phyloP scores from a whole-genome alignment of 2,888 invertebrate species.

The Mimachlamys varia region DNA sequence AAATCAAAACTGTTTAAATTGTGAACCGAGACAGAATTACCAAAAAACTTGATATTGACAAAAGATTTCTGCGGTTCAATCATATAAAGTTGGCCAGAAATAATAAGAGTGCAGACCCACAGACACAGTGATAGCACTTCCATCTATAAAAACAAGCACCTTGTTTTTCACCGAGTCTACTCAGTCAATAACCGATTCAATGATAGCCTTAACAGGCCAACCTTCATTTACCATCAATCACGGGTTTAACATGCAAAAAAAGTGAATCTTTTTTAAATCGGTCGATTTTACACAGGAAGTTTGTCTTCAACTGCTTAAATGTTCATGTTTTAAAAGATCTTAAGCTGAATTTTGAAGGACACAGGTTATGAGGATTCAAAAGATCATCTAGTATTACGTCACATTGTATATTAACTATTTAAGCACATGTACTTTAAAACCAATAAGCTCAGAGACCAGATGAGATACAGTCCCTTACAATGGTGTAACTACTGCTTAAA shows the following conservation, averaged over 20 bases:
- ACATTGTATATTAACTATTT: too few species aligned
- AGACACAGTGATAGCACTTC: not conserved
- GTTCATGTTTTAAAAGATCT: not conserved
- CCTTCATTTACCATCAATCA: conserved; percentile 20
- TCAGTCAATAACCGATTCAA: not conserved
- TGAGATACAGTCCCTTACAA: too few species aligned
- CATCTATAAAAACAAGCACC: not conserved
- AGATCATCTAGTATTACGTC: too few species aligned
- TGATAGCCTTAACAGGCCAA: not conserved
- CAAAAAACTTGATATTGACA: not conserved
- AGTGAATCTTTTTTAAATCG: not conserved
- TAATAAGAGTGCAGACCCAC: not conserved
- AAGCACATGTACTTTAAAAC: too few species aligned
- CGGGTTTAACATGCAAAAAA: not conserved
- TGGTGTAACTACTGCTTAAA: too few species aligned
- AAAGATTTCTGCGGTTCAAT: not conserved
- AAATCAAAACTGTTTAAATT: not conserved
- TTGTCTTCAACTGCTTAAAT: not conserved
- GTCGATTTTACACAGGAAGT: not conserved
- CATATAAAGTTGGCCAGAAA: not conserved
- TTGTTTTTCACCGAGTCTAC: not conserved
- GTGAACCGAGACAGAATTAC: not conserved
- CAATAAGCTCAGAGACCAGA: too few species aligned
- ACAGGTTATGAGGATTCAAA: too few species aligned
- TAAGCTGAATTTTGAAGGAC: too few species aligned